Percentiles rank a stretch among this genome's conserved stretches.
These are phyloP conservation scores for Thereuonema tuberculata DNA, from an alignment of 1,140 invertebrate genomes.

Conservation along the genomic window DNA sequence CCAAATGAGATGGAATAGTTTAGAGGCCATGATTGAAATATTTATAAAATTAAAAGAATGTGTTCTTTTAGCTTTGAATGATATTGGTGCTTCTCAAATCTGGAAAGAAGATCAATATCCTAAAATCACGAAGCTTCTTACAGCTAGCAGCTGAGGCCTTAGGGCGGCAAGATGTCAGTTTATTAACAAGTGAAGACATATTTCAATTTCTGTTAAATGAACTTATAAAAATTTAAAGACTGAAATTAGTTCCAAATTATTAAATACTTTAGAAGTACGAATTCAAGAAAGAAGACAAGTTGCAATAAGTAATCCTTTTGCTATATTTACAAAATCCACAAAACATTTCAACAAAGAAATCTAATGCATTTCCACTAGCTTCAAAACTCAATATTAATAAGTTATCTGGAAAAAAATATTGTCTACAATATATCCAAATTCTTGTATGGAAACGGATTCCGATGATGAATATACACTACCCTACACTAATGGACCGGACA, in stretches of 20 bases:
- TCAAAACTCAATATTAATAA: not conserved
- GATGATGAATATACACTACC: too few relatives aligned
- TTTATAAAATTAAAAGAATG: not conserved
- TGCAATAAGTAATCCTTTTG: not conserved
- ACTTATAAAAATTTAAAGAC: not conserved
- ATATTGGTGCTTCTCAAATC: too few relatives aligned
- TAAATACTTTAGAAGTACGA: not conserved
- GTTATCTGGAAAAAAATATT: not conserved
- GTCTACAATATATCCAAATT: not conserved
- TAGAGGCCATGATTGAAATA: not conserved
- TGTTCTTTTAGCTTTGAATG: not conserved
- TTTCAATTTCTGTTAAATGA: not conserved
- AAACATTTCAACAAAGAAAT: not conserved
- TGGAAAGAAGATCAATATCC: too few relatives aligned
- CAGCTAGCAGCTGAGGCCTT: not conserved
- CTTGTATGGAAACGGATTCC: too few relatives aligned
- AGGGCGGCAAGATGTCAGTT: not conserved
- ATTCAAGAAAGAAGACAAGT: not conserved
- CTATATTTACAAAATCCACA: not conserved
- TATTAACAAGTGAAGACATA: not conserved
- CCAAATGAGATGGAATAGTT: not conserved
- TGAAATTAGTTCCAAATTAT: not conserved
- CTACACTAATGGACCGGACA: too few relatives aligned
- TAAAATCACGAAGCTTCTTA: not conserved
- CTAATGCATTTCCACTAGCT: not conserved